A percentile compares a stretch with the other conserved stretches of the same genome.
These are phyloP conservation scores for Conops quadrifasciatus DNA, from an alignment of 2,888 invertebrate species.

Conservation along the genomic window DNA sequence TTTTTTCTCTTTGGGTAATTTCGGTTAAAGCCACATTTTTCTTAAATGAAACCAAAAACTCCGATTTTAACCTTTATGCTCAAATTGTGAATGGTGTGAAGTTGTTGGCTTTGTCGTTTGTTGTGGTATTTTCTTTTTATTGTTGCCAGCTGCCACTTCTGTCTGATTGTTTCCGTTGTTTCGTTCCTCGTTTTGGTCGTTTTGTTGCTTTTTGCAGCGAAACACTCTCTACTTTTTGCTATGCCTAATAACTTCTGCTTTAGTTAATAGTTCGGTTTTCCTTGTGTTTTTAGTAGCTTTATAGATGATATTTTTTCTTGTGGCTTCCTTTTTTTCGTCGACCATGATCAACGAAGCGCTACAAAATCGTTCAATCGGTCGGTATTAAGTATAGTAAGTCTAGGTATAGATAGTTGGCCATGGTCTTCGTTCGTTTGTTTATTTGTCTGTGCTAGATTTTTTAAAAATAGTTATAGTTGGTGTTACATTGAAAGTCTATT, in stretches of 20 bases:
- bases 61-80: not conserved
- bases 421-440: not conserved
- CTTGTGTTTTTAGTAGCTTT: not conserved
- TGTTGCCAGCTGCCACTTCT: not conserved
- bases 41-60: not conserved
- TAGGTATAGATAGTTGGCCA: too few relatives aligned
- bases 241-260: slow-evolving; percentile 25
- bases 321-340: slow-evolving; percentile 15
- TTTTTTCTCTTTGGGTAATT: slow-evolving; percentile 5
- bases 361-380: slow-evolving; percentile 19
- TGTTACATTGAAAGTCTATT: too few relatives aligned
- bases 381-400: slow-evolving; percentile 19
- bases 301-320: slow-evolving; percentile 1
- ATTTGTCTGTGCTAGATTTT: not conserved
- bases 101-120: not conserved
- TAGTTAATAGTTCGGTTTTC: slow-evolving; percentile 13
- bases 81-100: not conserved
- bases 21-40: not conserved
- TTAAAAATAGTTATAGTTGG: not conserved
- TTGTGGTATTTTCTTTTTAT: not conserved
- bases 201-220: not conserved
- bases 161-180: not conserved
- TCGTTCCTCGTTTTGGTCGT: not conserved
- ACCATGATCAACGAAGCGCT: slow-evolving; percentile 31
- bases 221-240: not conserved